Evolutionary conservation across 2,888 invertebrate genomes (phyloP).

Genomic region (Chymomyza amoena): DNA sequence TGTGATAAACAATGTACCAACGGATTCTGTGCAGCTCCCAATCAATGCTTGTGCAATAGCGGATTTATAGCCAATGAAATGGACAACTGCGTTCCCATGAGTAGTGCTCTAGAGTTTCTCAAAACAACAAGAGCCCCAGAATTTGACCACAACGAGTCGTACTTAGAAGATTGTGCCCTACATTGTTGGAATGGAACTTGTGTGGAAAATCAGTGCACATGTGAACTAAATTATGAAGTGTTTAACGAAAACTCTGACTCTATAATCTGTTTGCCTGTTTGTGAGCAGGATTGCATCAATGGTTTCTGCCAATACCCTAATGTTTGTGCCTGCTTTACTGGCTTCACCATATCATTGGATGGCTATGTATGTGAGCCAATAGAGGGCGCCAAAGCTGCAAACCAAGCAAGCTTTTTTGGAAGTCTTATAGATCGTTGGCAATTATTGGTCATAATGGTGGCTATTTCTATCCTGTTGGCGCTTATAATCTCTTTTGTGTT

Average conservation of each 20-base stretch:
- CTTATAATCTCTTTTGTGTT: constrained; percentile 37
- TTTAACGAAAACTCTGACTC: not conserved
- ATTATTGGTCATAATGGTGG: constrained; percentile 23
- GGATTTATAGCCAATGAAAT: not conserved
- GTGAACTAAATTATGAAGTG: constrained; percentile 23
- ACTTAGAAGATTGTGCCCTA: constrained; percentile 13
- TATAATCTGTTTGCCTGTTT: constrained; percentile 43
- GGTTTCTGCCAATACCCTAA: constrained; percentile 45
- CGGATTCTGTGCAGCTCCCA: not conserved
- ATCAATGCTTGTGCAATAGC: not conserved
- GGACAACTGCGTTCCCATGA: not conserved
- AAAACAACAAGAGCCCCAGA: not conserved
- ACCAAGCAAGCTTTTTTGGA: not conserved
- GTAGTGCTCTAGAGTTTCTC: not conserved
- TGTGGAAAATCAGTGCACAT: constrained; percentile 28
- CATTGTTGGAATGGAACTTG: constrained; percentile 51
- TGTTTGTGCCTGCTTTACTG: constrained; percentile 39
- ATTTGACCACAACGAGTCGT: not conserved
- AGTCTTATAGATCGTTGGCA: not conserved
- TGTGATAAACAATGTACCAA: not conserved
- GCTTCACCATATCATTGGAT: constrained; percentile 1
- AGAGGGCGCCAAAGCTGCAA: not conserved
- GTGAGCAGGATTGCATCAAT: constrained; percentile 30
- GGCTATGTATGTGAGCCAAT: constrained; percentile 24
- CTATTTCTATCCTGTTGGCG: constrained; percentile 21